Conservation (phyloP, 1,140 invertebrate species). For the Bombus soroeensis region DNA sequence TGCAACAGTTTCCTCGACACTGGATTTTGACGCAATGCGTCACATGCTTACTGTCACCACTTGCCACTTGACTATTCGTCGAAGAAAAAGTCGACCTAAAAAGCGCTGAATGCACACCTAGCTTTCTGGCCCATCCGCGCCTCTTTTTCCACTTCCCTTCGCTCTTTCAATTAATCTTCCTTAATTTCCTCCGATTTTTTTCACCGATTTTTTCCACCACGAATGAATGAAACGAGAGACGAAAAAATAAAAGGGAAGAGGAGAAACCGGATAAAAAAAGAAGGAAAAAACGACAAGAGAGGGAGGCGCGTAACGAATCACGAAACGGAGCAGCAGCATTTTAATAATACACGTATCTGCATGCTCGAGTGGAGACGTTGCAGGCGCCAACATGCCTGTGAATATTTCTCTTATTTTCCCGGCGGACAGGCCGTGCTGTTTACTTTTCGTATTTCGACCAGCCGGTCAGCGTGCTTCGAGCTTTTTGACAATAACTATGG, state of each 20-base stretch:
- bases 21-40: slow-evolving; percentile 67
- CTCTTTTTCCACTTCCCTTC: not conserved
- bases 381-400: slow-evolving; percentile 45
- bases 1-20: slow-evolving; percentile 39
- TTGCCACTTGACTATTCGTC: slow-evolving; percentile 33
- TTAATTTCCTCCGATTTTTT: not conserved
- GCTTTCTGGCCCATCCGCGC: not conserved
- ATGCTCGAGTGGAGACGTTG: slow-evolving; percentile 45
- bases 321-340: slow-evolving; percentile 45
- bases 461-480: not conserved
- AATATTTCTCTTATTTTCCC: slow-evolving; percentile 57
- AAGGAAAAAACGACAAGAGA: not conserved
- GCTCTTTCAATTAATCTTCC: slow-evolving; percentile 27
- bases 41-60: slow-evolving; percentile 46
- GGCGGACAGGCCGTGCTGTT: slow-evolving; percentile 41
- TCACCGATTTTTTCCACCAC: not conserved
- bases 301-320: slow-evolving; percentile 2
- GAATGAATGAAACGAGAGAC: not conserved
- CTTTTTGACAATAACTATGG: not conserved
- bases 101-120: slow-evolving; percentile 37
- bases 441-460: slow-evolving; percentile 54
- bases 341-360: slow-evolving; percentile 62
- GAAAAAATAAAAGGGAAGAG: not conserved
- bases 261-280: not conserved
- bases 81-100: slow-evolving; percentile 54